Conservation (phyloP, 2,888 invertebrate species). For the Dicycla oo region DNA sequence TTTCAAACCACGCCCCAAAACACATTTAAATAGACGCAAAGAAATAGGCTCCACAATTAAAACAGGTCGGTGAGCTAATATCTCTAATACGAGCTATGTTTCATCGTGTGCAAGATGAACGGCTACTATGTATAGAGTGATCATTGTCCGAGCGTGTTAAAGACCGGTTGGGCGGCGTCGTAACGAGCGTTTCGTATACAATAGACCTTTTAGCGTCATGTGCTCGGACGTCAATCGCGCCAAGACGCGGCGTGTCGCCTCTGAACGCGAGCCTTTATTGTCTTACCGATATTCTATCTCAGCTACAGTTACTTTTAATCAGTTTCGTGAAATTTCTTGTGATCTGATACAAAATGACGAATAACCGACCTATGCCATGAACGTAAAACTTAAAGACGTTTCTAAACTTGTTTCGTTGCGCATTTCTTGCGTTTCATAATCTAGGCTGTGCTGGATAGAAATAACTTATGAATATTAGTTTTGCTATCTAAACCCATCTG, state of each 20-base stretch:
- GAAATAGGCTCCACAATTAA: conserved; percentile 64
- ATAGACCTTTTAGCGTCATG: conserved; percentile 90
- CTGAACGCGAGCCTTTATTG: conserved; percentile 83
- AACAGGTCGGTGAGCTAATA: conserved; percentile 70
- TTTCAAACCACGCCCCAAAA: conserved; percentile 49
- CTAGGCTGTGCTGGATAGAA: conserved; percentile 45
- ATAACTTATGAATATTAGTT: conserved; percentile 60
- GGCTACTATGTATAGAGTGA: conserved; percentile 87
- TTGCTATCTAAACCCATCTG: conserved; percentile 48
- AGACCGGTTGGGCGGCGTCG: conserved; percentile 86
- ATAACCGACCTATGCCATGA: conserved; percentile 50
- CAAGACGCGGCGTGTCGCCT: conserved; percentile 73
- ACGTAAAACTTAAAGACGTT: conserved; percentile 36
- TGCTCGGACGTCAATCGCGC: conserved; percentile 86
- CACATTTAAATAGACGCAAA: conserved; percentile 46
- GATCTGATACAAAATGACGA: conserved; percentile 58
- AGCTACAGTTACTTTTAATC: conserved; percentile 61
- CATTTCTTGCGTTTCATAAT: conserved; percentile 59
- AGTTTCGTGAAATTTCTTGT: conserved; percentile 55
- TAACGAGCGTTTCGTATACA: conserved; percentile 90
- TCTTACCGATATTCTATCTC: conserved; percentile 64
- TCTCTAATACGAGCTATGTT: conserved; percentile 70
- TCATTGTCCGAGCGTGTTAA: conserved; percentile 89
- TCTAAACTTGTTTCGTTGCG: conserved; percentile 50
- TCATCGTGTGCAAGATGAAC: conserved; percentile 76